Base-by-base conservation (phyloP, 1,140 invertebrate species). In the Meloidogyne chitwoodi region DNA sequence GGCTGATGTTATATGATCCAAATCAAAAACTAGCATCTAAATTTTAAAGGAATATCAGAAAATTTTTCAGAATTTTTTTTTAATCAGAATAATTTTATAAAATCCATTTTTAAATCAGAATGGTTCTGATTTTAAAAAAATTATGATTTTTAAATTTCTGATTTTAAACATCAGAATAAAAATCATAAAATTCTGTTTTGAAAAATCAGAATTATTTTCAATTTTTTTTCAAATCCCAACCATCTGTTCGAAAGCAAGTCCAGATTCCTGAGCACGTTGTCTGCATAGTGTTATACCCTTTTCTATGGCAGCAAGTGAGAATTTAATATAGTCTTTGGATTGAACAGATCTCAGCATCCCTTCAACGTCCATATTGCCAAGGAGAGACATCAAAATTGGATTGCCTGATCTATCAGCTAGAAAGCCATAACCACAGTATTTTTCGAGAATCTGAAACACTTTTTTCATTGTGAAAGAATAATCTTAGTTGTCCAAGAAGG, bases 331-430 rank as follows among this genome's bases (percentile, higher is more conserved):
- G 72, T 86, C 85, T 31, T 80, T 74, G 8, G 86, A 83, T 63
- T 86, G 79, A 22, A 86, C 86, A 12, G 81, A 83, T 48, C 81
- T 79, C 27, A 86, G 65, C 71, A 86, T 79, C 10, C 85, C 83
- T 83, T 84, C 83, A 67, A 85, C 86, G 71, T 86, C 85, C 76
- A 87, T 87, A 68, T 87, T 87, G 41, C 85, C 85, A 26, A 86
- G 73, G 2, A 87, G 56, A 16, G 85, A 86, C 86, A 86, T 87
- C 27, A 86, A 82, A 74, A 86, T 86, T 10, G 85, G 85, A 62
- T 85, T 81, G 6, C 84, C 86, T 29, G 87, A 85, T 12, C 81
- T 87, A 69, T 86, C 85, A 0, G 80, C 44, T 1, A 87, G 75
- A 38, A 83, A 84, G 26, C 85, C 85, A 82, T 87, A 86, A 22